Base-by-base conservation (phyloP, 1,140 invertebrate species). In the Phymastichus coffea region DNA sequence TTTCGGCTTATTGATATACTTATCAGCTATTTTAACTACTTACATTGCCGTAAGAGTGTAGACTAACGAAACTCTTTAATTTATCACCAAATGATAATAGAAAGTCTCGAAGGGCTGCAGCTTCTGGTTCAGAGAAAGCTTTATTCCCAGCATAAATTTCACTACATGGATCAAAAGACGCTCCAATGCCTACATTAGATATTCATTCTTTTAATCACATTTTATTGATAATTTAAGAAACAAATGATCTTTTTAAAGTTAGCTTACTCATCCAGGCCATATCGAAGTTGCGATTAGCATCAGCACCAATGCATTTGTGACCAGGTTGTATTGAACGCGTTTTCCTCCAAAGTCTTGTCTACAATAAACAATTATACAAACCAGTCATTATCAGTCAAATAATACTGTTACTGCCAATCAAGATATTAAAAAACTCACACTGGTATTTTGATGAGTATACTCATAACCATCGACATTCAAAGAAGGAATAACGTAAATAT, bases 81-180 rank as follows among this genome's bases (percentile, higher is more conserved):
- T 81, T 75, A n/a, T 78, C 71, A 3, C 73, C 69, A 19, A 82
- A 68, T 19, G 77, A 67, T 30, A 75, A 70, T 8, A 88, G 75
- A 46, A 82, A 86, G 10, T 83, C 68, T 14, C 83, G 79, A 2
- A 91, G 70, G 1, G 84, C 77, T 33, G 73, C 71, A 0, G 87
- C 85, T 75, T 94, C 92, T 1, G 83, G 78, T 76, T 93, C 91
- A 0, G 90, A 93, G 68, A 91, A 91, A 1, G 88, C 71, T 20
- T 74, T 66, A 0, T 81, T 75, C 14, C 91, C 91, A 52, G 86
- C 86, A 69, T 85, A 93, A 7, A 85, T 86, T 22, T 90, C 85
- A 22, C 81, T 81, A 74, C 91, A 93, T 3, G 86, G 85, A 67
- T 80, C 77, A 2, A 69, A 78, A 55, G 86, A 89, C 10, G 84